Conservation (phyloP, 2,113 vertebrate species). For the Phylloscopus trochiloides region DNA sequence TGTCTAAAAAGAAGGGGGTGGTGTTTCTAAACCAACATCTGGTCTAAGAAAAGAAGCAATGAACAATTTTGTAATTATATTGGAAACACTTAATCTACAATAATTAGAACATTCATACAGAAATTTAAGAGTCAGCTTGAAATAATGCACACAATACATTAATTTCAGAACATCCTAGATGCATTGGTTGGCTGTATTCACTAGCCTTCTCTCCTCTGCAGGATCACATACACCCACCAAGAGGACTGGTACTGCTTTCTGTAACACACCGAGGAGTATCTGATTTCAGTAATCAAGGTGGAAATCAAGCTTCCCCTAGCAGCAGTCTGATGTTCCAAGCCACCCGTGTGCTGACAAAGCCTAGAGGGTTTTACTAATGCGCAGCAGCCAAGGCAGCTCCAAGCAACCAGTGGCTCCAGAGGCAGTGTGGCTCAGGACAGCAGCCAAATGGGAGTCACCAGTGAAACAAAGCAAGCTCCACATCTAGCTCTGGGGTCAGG, state of each 20-base stretch:
- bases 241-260: neutral
- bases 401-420: neutral
- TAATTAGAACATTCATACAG: constrained; percentile 55
- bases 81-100: constrained; percentile 50
- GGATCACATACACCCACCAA: neutral
- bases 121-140: constrained; percentile 39
- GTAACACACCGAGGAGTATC: neutral
- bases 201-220: neutral
- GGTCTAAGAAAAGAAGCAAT: constrained; percentile 50
- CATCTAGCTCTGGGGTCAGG: neutral
- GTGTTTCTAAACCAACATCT: constrained; percentile 11
- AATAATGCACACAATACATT: constrained; percentile 35
- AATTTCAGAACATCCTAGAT: constrained; percentile 2
- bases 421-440: rapidly evolving
- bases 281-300: neutral
- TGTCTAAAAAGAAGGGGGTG: neutral
- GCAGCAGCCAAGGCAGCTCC: rapidly evolving
- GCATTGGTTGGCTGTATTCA: neutral
- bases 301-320: neutral
- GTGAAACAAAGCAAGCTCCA: neutral
- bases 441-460: rapidly evolving
- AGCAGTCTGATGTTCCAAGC: neutral
- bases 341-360: neutral
- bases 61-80: constrained; percentile 52
- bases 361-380: neutral